phyloP scores from a whole-genome alignment of 1,140 invertebrate species.

The Triops cancriformis region DNA sequence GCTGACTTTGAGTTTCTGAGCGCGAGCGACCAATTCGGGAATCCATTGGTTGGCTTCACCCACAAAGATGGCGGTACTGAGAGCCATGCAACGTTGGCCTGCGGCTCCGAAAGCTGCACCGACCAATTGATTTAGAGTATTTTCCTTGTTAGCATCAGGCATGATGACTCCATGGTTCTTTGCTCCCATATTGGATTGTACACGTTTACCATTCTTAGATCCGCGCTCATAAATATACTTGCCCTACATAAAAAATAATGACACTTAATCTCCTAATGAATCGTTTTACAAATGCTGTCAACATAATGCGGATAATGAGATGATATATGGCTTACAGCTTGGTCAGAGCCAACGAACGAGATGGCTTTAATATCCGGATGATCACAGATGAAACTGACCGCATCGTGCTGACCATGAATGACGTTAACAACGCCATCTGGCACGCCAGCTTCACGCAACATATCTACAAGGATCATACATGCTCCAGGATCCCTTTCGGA shows the following conservation, averaged over 20 bases:
- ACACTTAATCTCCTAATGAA: constrained; percentile 22
- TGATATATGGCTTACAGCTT: constrained; percentile 55
- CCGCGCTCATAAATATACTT: constrained; percentile 93
- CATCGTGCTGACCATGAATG: constrained; percentile 86
- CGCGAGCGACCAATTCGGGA: constrained; percentile 77
- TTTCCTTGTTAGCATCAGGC: constrained; percentile 95
- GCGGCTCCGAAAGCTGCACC: constrained; percentile 52
- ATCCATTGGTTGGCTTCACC: constrained; percentile 92
- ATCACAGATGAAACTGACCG: constrained; percentile 96
- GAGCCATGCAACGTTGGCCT: constrained; percentile 93
- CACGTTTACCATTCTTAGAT: constrained; percentile 81
- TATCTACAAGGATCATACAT: constrained; percentile 84
- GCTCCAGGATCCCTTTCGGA: constrained; percentile 97
- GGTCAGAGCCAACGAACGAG: constrained; percentile 96
- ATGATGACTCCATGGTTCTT: constrained; percentile 98
- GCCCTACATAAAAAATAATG: constrained; percentile 50
- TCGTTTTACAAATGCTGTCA: no score
- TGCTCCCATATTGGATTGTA: constrained; percentile 98
- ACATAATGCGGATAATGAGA: neutral
- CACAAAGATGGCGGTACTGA: constrained; percentile 94
- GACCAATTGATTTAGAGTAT: constrained; percentile 79
- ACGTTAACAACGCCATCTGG: constrained; percentile 91
- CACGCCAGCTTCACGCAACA: constrained; percentile 80
- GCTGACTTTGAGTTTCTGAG: constrained; percentile 85
- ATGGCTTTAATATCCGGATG: constrained; percentile 92